Percentiles rank a stretch among this genome's conserved stretches.
These are phyloP conservation scores for Paracentrotus lividus DNA, from an alignment of 53 echinoderm and acorn worm genomes.

Conservation along the genomic window DNA sequence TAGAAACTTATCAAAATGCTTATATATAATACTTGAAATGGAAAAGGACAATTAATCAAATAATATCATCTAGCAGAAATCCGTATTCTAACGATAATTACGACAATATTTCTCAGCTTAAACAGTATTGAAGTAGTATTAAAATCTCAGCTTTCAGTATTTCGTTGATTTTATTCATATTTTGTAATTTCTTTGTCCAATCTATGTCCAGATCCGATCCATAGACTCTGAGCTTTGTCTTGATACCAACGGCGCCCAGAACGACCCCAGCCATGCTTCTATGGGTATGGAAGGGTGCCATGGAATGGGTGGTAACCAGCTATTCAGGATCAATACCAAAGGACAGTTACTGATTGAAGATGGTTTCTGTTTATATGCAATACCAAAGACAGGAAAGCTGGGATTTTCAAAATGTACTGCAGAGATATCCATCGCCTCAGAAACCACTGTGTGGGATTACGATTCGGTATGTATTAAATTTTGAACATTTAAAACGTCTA, in stretches of 20 bases:
- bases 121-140: no score
- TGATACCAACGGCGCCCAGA: constrained; percentile 81
- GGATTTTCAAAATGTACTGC: constrained; percentile 14
- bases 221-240: constrained; percentile 85
- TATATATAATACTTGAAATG: no score
- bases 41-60: no score
- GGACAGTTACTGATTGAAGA: constrained; percentile 76
- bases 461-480: constrained; percentile 33
- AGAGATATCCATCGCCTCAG: constrained; percentile 14
- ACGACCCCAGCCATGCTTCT: neutral
- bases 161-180: no score
- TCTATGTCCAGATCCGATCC: constrained; percentile 75
- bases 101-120: no score
- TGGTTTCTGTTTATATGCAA: constrained; percentile 80
- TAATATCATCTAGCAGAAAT: no score
- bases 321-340: constrained; percentile 85
- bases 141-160: no score
- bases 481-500: no score
- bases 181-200: no score
- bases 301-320: constrained; percentile 96
- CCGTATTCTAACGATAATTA: no score
- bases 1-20: no score
- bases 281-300: constrained; percentile 90
- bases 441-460: constrained; percentile 47
- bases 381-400: neutral